These are phyloP conservation scores for Sebastes hopkinsi DNA, from an alignment of 2,797 vertebrate species.

Conservation along the genomic window DNA sequence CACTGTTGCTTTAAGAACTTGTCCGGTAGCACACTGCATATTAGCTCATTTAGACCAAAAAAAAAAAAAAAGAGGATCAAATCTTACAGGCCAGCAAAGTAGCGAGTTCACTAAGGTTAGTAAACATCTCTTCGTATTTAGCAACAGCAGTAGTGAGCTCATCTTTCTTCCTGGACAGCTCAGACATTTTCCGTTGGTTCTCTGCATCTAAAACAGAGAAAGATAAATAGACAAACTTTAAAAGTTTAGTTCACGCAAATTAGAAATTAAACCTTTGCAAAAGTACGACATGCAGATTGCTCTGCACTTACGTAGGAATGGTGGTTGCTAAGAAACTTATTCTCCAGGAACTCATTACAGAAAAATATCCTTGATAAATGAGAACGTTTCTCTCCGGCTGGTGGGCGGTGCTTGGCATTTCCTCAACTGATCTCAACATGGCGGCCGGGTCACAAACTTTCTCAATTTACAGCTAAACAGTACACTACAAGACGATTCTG, in stretches of 20 bases:
- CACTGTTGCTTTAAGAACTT: neutral
- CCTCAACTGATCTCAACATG: too few species aligned
- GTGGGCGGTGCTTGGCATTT: too few species aligned
- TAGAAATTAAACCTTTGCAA: neutral
- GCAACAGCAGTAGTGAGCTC: constrained; percentile 76
- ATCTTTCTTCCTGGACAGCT: constrained; percentile 86
- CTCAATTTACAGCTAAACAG: too few species aligned
- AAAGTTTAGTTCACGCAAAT: too few species aligned
- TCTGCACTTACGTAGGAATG: accelerated
- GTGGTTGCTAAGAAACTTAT: too few species aligned
- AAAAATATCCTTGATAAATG: too few species aligned
- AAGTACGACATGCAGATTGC: too few species aligned
- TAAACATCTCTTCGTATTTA: constrained; percentile 71
- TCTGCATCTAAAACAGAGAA: constrained; percentile 80
- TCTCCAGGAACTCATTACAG: too few species aligned
- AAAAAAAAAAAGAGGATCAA: neutral
- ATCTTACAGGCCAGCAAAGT: constrained; percentile 83
- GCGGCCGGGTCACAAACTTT: too few species aligned
- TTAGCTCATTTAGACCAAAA: neutral
- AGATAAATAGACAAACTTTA: neutral
- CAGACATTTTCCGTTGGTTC: constrained; percentile 84
- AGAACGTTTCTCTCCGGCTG: too few species aligned
- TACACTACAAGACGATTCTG: too few species aligned
- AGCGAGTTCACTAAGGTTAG: constrained; percentile 69
- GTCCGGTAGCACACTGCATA: too few species aligned